Base-by-base conservation (phyloP, 2,888 invertebrate genomes). In the Panzeria rudis region DNA sequence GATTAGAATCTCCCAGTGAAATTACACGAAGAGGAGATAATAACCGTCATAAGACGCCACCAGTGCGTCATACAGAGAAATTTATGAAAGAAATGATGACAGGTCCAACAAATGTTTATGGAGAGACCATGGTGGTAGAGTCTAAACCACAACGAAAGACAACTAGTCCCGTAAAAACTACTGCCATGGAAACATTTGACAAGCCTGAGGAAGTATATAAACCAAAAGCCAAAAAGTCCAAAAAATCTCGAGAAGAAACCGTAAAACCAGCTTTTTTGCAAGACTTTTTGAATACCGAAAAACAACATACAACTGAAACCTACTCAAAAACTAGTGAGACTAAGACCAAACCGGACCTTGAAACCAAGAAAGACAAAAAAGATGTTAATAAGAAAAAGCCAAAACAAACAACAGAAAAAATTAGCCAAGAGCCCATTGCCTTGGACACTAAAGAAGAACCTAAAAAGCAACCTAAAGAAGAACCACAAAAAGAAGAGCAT, bases 1-100 rank as follows among this genome's bases (percentile, higher is more conserved):
- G 86, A 56, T 88, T 87, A n/a, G 91, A 89, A 87, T 90, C 91
- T 89, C 90, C 90, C 86, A 89, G 89, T 87, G 88, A 89, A 90
- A 89, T 89, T 84, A 82, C 88, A 73, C 83, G 87, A 84, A 88
- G 81, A 86, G 84, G 89, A 89, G 89, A 90, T 73, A 89, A 90
- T 73, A 71, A 47, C 54, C 61, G 41, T 29, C 84, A 44, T 2
- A 76, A 72, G 62, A 62, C 50, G 66, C 79, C 50, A 50, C 79
- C 50, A 54, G 59, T 35, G 77, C 77, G 68, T 47, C 78, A 66
- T 9, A 66, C 59, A 50, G 72, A 82, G 15, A 84, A 69, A 71
- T 44, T 61, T 68, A 72, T 77, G 73, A 77, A 82, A 83, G 80
- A 83, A 78, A 84, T 79, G 59, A 73, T 62, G 4, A 69, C 73